Evolutionary conservation across 2,888 invertebrate species (phyloP).

Genomic region (Dryadula phaetusa): DNA sequence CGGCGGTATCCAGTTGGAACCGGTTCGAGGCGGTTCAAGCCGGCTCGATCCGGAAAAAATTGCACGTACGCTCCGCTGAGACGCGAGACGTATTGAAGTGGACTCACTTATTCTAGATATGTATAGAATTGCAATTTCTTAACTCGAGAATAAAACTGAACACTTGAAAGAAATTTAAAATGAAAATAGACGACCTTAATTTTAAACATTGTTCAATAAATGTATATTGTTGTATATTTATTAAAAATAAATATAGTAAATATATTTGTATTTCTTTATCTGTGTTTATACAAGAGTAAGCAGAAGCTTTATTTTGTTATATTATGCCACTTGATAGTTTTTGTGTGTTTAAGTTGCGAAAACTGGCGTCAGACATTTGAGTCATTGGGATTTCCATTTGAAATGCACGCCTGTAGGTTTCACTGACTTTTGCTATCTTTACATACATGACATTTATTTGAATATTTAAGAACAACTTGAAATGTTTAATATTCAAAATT

Average conservation of each 20-base stretch:
- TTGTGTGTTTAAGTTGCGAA: no score
- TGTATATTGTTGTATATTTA: not conserved
- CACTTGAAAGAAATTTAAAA: not conserved
- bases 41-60: constrained; percentile 36
- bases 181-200: not conserved
- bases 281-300: no score
- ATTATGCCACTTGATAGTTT: no score
- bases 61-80: constrained; percentile 32
- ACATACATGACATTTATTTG: not conserved
- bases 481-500: no score
- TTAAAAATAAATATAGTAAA: no score
- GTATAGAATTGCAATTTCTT: constrained; percentile 24
- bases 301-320: no score
- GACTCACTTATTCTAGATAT: constrained; percentile 29
- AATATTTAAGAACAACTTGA: no score
- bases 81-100: constrained; percentile 33
- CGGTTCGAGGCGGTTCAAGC: constrained; percentile 26
- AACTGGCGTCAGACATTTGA: no score
- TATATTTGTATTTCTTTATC: no score
- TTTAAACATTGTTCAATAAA: not conserved
- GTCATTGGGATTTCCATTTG: not conserved
- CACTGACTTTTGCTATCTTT: not conserved
- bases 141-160: constrained; percentile 18
- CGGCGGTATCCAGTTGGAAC: constrained; percentile 28
- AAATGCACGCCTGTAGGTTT: constrained; percentile 3